These are phyloP conservation scores for Antechinus stuartii DNA, from an alignment of 2,113 vertebrate genomes.

Conservation along the genomic window DNA sequence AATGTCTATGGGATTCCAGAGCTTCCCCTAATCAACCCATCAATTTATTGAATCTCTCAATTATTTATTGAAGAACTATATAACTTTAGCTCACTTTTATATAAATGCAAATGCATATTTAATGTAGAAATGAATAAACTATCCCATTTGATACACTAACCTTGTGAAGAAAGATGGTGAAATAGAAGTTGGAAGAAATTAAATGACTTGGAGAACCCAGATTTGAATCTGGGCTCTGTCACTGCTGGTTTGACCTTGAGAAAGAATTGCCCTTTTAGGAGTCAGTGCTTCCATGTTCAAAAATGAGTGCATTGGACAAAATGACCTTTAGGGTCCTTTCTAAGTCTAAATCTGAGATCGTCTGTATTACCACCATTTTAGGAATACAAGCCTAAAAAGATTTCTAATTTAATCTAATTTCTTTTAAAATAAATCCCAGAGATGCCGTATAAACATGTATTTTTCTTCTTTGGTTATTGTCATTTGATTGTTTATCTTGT, in stretches of 20 bases:
- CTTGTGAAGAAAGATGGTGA: not conserved
- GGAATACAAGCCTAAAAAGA: not conserved
- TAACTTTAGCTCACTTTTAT: not conserved
- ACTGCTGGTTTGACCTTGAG: not conserved
- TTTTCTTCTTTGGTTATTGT: slow-evolving; percentile 19
- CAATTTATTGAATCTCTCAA: not conserved
- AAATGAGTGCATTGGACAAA: not conserved
- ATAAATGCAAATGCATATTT: not conserved
- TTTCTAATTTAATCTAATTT: slow-evolving; percentile 16
- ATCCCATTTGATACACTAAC: not conserved
- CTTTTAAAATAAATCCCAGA: slow-evolving; percentile 12
- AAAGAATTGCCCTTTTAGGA: not conserved
- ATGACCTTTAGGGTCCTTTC: not conserved
- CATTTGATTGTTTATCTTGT: slow-evolving; percentile 36
- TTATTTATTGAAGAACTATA: not conserved
- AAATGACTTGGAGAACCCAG: not conserved
- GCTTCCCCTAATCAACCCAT: not conserved
- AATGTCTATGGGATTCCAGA: not conserved
- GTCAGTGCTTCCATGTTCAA: not conserved
- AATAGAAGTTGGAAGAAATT: not conserved
- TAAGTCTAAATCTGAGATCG: not conserved
- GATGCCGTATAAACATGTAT: not conserved
- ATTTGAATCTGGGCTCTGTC: not conserved
- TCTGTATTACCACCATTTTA: not conserved
- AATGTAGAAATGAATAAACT: not conserved